Evolutionary conservation across 2,888 invertebrate species (phyloP).

Genomic region (Chymomyza procnemis): DNA sequence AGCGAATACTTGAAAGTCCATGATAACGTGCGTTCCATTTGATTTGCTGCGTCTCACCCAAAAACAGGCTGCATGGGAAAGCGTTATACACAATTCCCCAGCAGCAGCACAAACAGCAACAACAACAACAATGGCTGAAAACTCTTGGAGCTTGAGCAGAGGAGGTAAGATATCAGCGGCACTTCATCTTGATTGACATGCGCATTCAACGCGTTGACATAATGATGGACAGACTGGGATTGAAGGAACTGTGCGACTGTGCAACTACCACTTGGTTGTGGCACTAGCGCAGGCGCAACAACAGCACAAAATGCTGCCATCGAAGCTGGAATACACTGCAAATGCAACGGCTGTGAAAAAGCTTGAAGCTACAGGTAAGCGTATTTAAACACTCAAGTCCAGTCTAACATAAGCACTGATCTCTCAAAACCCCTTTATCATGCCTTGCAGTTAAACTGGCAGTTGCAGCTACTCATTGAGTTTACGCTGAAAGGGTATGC

Average conservation of each 20-base stretch:
- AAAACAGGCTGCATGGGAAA: neutral
- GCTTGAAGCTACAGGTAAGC: no score
- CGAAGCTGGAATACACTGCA: neutral
- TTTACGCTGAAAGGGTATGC: no score
- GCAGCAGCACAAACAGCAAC: slow-evolving; percentile 22
- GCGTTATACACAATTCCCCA: neutral
- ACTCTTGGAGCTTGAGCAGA: slow-evolving; percentile 7
- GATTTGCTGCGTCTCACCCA: neutral
- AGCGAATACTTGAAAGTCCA: no score
- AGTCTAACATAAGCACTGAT: no score
- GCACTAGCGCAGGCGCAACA: slow-evolving; percentile 32
- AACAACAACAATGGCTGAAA: slow-evolving; percentile 21
- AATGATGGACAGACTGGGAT: slow-evolving; percentile 77
- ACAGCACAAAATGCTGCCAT: neutral
- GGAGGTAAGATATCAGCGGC: slow-evolving; percentile 68
- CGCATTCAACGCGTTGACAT: slow-evolving; percentile 78
- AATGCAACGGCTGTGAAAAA: no score
- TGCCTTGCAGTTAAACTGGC: no score
- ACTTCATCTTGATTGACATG: slow-evolving; percentile 79
- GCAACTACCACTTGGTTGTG: slow-evolving; percentile 25
- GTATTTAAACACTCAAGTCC: no score
- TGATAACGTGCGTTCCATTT: neutral
- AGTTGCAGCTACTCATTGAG: neutral
- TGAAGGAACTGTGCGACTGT: slow-evolving; percentile 9
- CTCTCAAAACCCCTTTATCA: no score